phyloP scores from a whole-genome alignment of 2,113 vertebrate genomes.

The Lophotis ruficrista region DNA sequence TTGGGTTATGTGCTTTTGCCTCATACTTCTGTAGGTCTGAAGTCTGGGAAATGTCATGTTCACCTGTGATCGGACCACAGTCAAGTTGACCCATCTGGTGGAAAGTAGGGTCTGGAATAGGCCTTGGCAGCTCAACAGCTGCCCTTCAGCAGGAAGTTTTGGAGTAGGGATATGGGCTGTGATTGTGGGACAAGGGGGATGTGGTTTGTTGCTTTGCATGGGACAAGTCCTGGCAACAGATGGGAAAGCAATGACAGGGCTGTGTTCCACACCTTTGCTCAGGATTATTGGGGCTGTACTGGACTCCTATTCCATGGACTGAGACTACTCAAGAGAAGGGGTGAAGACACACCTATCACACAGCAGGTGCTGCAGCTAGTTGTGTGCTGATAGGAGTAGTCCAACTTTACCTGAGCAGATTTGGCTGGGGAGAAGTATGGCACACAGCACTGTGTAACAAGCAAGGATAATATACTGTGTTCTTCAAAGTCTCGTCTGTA shows the following conservation, averaged over 20 bases:
- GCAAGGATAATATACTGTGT: neutral
- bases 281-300: neutral
- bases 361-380: neutral
- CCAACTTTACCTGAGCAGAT: neutral
- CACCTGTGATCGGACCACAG: neutral
- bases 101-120: neutral
- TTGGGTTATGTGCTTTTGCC: neutral
- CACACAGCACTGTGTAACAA: neutral
- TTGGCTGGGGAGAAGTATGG: neutral
- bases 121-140: neutral
- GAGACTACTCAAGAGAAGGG: neutral
- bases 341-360: neutral
- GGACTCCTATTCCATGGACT: neutral
- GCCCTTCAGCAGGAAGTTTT: neutral
- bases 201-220: neutral
- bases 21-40: neutral
- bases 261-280: neutral
- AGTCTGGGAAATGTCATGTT: neutral
- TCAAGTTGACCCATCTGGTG: neutral
- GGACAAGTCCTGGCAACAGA: neutral
- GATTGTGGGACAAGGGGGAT: neutral
- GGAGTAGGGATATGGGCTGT: neutral
- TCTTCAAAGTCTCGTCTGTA: neutral
- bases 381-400: neutral
- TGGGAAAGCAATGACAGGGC: neutral